Percentiles rank a stretch among this genome's conserved stretches.
phyloP scores from a whole-genome alignment of 2,797 vertebrate species.

The Brotula barbata region DNA sequence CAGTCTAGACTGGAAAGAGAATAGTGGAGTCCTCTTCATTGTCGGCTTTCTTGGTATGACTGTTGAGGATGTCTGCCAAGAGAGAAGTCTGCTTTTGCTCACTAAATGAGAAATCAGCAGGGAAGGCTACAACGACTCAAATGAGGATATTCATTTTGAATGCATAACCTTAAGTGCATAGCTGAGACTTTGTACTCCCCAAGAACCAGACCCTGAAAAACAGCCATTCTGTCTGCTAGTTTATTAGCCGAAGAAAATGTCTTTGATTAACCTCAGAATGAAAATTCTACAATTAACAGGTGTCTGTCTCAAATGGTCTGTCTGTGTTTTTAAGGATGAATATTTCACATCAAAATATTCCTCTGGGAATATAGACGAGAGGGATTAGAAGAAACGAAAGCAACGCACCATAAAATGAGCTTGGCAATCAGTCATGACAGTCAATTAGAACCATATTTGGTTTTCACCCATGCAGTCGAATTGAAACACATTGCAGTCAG shows the following conservation, averaged over 20 bases:
- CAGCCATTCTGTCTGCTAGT: constrained; percentile 42
- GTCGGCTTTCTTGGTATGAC: constrained; percentile 34
- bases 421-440: constrained; percentile 47
- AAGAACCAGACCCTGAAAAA: constrained; percentile 53
- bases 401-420: constrained; percentile 61
- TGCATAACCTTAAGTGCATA: constrained; percentile 47
- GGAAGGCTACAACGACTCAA: constrained; percentile 44
- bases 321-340: constrained; percentile 50
- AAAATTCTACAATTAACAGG: constrained; percentile 54
- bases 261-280: constrained; percentile 49
- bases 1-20: too few relatives aligned
- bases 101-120: constrained; percentile 68
- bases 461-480: too few relatives aligned
- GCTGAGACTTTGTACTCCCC: constrained; percentile 34
- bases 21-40: constrained; percentile 5
- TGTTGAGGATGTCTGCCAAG: constrained; percentile 55
- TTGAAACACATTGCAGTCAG: too few relatives aligned
- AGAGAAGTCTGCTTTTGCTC: constrained; percentile 68
- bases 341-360: constrained; percentile 63
- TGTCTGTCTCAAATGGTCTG: constrained; percentile 64
- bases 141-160: constrained; percentile 49
- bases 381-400: constrained; percentile 68
- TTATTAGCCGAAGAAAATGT: constrained; percentile 59
- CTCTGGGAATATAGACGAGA: constrained; percentile 72
- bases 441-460: constrained; percentile 62